Evolutionary conservation across 1,140 invertebrate genomes (phyloP).

Genomic region (Drosophila aff.): DNA sequence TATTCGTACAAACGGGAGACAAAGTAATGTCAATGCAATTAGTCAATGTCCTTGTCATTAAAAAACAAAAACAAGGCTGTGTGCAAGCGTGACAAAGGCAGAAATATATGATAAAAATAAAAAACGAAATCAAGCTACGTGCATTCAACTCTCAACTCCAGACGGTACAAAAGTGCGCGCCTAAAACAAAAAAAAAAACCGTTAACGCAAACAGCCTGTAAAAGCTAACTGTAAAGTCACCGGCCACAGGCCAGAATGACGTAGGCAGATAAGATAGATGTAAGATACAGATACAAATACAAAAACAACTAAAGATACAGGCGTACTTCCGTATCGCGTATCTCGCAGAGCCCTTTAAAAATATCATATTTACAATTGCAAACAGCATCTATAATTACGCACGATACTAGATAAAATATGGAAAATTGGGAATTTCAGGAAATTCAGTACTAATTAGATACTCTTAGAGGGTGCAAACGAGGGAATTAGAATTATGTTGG

Average conservation of each 20-base stretch:
- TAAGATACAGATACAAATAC: constrained; percentile 14
- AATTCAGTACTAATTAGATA: neutral
- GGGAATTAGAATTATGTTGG: neutral
- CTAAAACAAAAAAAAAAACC: constrained; percentile 23
- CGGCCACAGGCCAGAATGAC: constrained; percentile 51
- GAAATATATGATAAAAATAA: constrained; percentile 11
- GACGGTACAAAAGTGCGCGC: constrained; percentile 35
- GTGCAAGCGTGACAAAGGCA: constrained; percentile 32
- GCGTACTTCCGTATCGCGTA: constrained; percentile 7
- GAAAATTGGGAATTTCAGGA: neutral
- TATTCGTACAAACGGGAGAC: constrained; percentile 53
- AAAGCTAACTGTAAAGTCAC: constrained; percentile 61
- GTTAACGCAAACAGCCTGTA: constrained; percentile 8
- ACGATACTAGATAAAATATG: neutral
- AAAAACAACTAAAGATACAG: constrained; percentile 8
- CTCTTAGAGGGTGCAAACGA: neutral
- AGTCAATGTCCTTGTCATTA: constrained; percentile 80
- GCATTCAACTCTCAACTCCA: constrained; percentile 62
- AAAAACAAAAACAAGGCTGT: constrained; percentile 21
- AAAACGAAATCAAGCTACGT: constrained; percentile 45
- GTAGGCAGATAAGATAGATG: constrained; percentile 58
- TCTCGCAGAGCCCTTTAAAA: neutral
- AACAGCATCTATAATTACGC: neutral
- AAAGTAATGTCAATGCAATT: constrained; percentile 84
- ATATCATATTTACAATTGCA: neutral